Conservation (phyloP, 2,888 invertebrate genomes). For the Antheraea assamensis region DNA sequence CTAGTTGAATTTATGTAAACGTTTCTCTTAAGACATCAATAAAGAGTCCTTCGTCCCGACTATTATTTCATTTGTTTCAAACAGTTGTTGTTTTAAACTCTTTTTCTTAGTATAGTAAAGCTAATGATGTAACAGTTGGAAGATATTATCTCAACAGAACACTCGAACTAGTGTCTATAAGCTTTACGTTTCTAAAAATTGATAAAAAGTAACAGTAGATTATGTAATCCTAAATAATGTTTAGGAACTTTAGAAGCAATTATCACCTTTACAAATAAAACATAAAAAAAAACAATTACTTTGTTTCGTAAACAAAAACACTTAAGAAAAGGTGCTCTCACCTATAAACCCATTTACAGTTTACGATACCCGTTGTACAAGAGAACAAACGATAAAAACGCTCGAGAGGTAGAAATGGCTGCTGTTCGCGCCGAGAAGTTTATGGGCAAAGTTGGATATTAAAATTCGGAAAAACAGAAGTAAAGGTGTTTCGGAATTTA, state of each 20-base stretch:
- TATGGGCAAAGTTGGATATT: conserved; percentile 33
- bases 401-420: conserved; percentile 40
- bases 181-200: background rate
- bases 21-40: no score
- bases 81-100: background rate
- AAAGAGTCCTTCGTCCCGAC: background rate
- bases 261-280: conserved; percentile 19
- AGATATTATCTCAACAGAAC: background rate
- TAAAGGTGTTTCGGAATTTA: conserved; percentile 24
- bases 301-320: conserved; percentile 32
- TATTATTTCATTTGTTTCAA: background rate
- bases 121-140: background rate
- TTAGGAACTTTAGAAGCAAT: background rate
- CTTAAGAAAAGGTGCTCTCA: conserved; percentile 39
- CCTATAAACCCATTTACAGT: conserved; percentile 45
- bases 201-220: background rate
- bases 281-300: background rate
- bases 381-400: conserved; percentile 49
- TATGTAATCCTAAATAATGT: background rate
- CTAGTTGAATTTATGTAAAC: no score
- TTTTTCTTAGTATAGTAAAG: background rate
- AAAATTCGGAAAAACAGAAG: conserved; percentile 24
- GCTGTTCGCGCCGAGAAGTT: conserved; percentile 25
- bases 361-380: conserved; percentile 49
- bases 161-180: background rate